Percentiles rank a stretch among this genome's conserved stretches.
Evolutionary conservation across 2,113 vertebrate species (phyloP).

Genomic region (Athene noctua): DNA sequence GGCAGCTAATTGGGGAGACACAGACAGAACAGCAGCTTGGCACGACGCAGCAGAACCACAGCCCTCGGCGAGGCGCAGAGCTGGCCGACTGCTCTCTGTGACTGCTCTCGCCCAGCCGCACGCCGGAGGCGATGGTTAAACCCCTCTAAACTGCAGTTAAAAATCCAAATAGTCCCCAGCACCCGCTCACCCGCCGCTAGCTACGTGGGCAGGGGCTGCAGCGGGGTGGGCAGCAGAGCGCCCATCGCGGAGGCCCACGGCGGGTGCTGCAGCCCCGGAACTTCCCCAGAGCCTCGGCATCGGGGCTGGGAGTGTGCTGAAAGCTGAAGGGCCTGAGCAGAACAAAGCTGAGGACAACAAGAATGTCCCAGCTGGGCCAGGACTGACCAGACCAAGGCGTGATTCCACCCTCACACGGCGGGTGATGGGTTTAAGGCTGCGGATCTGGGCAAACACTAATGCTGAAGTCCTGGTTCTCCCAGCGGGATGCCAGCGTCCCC

Average conservation of each 20-base stretch:
- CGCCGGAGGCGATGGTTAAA: background rate
- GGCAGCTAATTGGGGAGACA: slow-evolving; percentile 28
- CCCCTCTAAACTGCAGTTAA: background rate
- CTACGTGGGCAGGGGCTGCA: background rate
- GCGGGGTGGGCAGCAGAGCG: background rate
- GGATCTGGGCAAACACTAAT: background rate
- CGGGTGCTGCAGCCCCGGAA: background rate
- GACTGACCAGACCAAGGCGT: background rate
- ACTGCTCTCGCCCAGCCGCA: background rate
- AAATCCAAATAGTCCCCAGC: background rate
- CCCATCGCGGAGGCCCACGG: background rate
- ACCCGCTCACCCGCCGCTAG: background rate
- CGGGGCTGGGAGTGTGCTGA: rapidly evolving
- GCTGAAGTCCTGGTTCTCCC: background rate
- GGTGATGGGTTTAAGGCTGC: background rate
- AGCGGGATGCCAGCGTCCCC: background rate
- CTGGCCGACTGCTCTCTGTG: too few relatives aligned
- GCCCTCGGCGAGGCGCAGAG: background rate
- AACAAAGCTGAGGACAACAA: background rate
- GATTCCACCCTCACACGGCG: background rate
- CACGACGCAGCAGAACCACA: background rate
- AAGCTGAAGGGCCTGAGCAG: background rate
- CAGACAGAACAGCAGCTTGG: background rate
- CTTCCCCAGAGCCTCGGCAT: background rate
- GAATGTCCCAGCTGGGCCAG: background rate